Evolutionary conservation across 2,888 invertebrate species (phyloP).

Genomic region (Gibbula magus): DNA sequence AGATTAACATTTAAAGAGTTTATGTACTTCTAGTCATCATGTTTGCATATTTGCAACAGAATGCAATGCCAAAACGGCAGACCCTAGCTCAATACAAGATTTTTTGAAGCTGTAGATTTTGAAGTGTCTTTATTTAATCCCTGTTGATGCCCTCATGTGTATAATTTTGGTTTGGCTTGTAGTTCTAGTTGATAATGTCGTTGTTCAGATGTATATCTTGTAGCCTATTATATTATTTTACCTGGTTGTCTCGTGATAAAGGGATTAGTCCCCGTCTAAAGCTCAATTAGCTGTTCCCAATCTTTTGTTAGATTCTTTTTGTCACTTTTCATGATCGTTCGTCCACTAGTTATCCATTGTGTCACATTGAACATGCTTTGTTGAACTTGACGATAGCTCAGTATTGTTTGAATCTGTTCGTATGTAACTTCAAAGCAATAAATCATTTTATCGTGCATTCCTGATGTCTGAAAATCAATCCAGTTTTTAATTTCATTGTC

Average conservation of each 20-base stretch:
- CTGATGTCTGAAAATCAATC: no score
- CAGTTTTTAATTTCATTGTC: no score
- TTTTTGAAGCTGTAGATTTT: constrained; percentile 23
- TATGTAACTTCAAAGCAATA: neutral
- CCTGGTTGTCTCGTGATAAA: constrained; percentile 13
- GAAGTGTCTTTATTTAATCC: constrained; percentile 16
- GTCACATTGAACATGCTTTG: neutral
- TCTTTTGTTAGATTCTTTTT: neutral
- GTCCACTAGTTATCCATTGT: neutral
- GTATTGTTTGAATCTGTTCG: neutral
- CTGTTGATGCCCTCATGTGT: constrained; percentile 6
- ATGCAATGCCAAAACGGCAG: neutral
- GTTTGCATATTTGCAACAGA: neutral
- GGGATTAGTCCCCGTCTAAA: neutral
- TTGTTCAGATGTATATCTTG: constrained; percentile 23
- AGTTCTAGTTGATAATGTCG: constrained; percentile 9
- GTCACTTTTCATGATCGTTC: neutral
- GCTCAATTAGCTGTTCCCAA: constrained; percentile 2
- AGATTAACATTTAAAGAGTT: no score
- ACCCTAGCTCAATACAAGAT: constrained; percentile 6
- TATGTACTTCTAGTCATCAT: neutral
- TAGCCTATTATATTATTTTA: constrained; percentile 14
- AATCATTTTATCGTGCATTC: neutral
- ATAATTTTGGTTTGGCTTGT: constrained; percentile 22
- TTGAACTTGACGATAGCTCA: neutral